Evolutionary conservation across 2,888 invertebrate genomes (phyloP).

Genomic region (Seira musarum): DNA sequence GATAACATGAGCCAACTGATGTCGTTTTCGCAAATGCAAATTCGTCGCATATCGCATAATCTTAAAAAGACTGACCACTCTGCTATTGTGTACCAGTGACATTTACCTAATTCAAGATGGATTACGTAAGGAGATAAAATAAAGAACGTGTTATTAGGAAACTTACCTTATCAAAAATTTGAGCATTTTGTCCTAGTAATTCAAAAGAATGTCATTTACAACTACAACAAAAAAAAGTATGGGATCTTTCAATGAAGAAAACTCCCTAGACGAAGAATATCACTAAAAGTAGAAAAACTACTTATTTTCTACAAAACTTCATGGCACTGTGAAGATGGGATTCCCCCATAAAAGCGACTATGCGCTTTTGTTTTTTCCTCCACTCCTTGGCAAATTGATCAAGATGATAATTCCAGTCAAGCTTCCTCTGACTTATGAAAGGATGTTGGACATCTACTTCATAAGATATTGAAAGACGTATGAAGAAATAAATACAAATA

Average conservation of each 20-base stretch:
- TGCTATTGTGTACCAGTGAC: too few species aligned
- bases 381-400: not conserved
- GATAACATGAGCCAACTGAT: too few species aligned
- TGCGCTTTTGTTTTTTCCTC: slow-evolving; percentile 42
- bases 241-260: slow-evolving; percentile 16
- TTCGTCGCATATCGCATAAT: too few species aligned
- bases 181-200: slow-evolving; percentile 69
- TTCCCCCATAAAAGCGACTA: slow-evolving; percentile 45
- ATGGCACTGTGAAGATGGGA: slow-evolving; percentile 56
- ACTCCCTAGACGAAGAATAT: not conserved
- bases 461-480: too few species aligned
- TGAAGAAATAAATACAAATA: too few species aligned
- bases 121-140: too few species aligned
- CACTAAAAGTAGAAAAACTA: slow-evolving; percentile 17
- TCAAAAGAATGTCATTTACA: slow-evolving; percentile 64
- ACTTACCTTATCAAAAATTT: slow-evolving; percentile 65
- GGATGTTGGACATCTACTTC: too few species aligned
- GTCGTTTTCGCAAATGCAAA: too few species aligned
- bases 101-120: too few species aligned
- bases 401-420: too few species aligned
- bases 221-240: slow-evolving; percentile 8
- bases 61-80: too few species aligned
- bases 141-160: not conserved
- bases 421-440: too few species aligned
- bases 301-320: slow-evolving; percentile 17